These are phyloP conservation scores for Macaria notata DNA, from an alignment of 2,888 invertebrate genomes.

Conservation along the genomic window DNA sequence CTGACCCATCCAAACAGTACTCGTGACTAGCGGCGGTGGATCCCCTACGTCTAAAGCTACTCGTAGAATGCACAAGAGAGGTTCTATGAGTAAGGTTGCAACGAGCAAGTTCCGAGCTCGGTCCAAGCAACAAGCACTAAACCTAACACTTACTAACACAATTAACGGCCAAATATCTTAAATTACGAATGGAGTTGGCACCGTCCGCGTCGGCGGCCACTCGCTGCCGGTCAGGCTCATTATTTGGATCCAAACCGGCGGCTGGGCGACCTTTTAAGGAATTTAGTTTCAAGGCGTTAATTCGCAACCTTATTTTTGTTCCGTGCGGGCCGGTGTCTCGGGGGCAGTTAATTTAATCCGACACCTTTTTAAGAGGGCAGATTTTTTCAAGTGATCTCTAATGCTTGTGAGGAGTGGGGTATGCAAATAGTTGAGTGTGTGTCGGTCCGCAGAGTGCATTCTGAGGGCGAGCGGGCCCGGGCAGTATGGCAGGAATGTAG, in stretches of 20 bases:
- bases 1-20: constrained; percentile 81
- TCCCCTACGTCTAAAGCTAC: constrained; percentile 62
- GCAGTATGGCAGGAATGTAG: constrained; percentile 70
- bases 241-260: constrained; percentile 69
- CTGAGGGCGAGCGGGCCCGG: constrained; percentile 70
- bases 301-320: constrained; percentile 52
- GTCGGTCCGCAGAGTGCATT: constrained; percentile 70
- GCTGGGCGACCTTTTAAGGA: constrained; percentile 57
- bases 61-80: constrained; percentile 23
- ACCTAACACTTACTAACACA: constrained; percentile 72
- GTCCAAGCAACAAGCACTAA: constrained; percentile 75
- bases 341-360: constrained; percentile 27
- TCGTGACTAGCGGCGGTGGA: constrained; percentile 57
- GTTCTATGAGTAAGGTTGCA: constrained; percentile 45
- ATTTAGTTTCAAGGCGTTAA: constrained; percentile 53
- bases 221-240: constrained; percentile 69
- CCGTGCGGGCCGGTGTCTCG: constrained; percentile 38
- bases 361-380: constrained; percentile 31
- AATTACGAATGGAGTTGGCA: constrained; percentile 76
- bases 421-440: constrained; percentile 69
- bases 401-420: constrained; percentile 52
- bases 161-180: constrained; percentile 75
- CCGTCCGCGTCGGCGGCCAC: constrained; percentile 63
- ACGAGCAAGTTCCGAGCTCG: constrained; percentile 50
- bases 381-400: constrained; percentile 24